Base-by-base conservation (phyloP, 2,113 vertebrate species). In the Trogon surrucura region DNA sequence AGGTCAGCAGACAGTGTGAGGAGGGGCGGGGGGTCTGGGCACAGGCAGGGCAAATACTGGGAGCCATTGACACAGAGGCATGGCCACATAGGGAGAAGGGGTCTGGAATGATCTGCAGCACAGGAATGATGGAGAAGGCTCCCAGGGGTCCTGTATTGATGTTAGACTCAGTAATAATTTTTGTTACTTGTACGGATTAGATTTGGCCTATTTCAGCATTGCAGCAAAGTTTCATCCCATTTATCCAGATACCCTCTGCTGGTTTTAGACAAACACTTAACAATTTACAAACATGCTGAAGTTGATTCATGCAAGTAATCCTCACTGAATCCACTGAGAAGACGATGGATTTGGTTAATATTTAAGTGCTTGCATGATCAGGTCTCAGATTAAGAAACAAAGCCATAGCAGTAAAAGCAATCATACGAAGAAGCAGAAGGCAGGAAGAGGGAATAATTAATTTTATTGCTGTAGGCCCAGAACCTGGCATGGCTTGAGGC, bases 241-340 rank as follows among this genome's bases (percentile, higher is more conserved):
- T 80, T 41, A 21, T 36, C 14, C n/a, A 58, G 41, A 34, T 6
- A 12, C 65, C 20, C 27, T 54, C 65, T 74, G 56, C 57, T 51
- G 62, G 25, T 58, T 41, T 53, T 34, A 47, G 25, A 21, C 32
- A 73, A 82, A 57, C 16, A 25, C 60, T 45, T 47, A 71, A 41
- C 0, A 1, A 14, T 66, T 47, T 56, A 51, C 18, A 77, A n/a
- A 69, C 0, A 0, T 57, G 13, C 74, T 73, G 66, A 58, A 20
- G 27, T 16, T 62, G 44, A 53, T 56, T 83, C 32, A 8, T 36
- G 11, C 21, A 26, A 80, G 41, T n/a, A 56, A 65, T 54, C 34
- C 32, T 30, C 16, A 11, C 38, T n/a, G 81, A 47, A 83, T 41
- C 62, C 8, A 5, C 51, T 15, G 34, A 30, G 51, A 64, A 10